Base-by-base conservation (phyloP, 2,888 invertebrate genomes). In the Athetis lepigone region DNA sequence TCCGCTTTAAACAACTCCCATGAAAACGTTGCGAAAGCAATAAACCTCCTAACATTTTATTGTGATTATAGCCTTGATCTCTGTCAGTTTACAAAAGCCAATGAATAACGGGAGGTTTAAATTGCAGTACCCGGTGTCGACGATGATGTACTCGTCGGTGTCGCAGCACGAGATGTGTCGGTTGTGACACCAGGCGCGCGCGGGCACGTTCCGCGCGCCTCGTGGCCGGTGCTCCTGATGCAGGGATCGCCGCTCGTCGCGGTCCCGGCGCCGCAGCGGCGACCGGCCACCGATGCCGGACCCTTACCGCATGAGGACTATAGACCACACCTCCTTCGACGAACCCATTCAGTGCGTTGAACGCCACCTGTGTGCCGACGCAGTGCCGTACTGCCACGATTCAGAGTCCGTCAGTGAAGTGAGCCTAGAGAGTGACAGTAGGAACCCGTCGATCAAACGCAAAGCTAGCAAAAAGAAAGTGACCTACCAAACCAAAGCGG, bases 81-180 rank as follows among this genome's bases (percentile, higher is more conserved):
- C 33, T 45, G 27, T 50, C n/a, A 58, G 9, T 63, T 43, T 45
- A 25, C 42, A 57, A 54, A 54, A 70, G 49, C 36, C 51, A 49
- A 50, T 70, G 52, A 56, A 39, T 73, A 70, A 67, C 36, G 9
- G 16, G 29, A 39, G 58, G 73, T 65, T 70, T 71, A 50, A 51
- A 50, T 90, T 90, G 13, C 95, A 95, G 95, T 96, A 96, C 75
- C 95, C 95, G 25, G 93, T 95, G 57, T 87, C 95, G n/a, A 91
- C 95, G 61, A 95, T 95, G 95, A 95, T 95, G 92, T 96, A 96
- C 86, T 95, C 96, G 16, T 96, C 96, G 42, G 96, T 96, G 67
- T 95, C 96, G 40, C 96, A 96, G 84, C 96, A 96, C 79, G 96
- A 96, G 86, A 95, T 96, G 90, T 96, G 96, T 87, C 95, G 96